Evolutionary conservation across 2,113 vertebrate genomes (phyloP).

Genomic region (Alouatta palliata): DNA sequence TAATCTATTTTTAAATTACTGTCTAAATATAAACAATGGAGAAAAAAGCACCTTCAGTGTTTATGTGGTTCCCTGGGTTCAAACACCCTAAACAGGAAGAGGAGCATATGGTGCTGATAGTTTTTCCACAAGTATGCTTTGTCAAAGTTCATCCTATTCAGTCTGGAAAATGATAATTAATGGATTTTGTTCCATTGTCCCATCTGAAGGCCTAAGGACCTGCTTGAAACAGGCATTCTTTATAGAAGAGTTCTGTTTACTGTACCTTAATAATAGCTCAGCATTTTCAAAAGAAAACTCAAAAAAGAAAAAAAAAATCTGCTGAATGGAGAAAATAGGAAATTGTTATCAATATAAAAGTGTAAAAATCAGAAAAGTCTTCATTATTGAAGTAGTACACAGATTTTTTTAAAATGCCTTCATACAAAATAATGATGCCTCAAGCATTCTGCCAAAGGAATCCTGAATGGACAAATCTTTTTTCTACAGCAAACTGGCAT

Average conservation of each 20-base stretch:
- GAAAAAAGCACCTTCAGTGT: background rate
- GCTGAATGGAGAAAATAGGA: background rate
- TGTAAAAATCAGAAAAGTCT: constrained; percentile 36
- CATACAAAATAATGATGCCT: background rate
- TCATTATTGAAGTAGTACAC: constrained; percentile 48
- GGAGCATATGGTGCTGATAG: background rate
- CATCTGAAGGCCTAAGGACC: background rate
- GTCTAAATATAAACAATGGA: constrained; percentile 46
- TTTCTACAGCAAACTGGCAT: constrained; percentile 75
- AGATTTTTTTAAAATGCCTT: constrained; percentile 47
- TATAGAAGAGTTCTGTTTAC: constrained; percentile 70
- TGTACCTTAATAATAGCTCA: background rate
- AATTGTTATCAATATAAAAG: constrained; percentile 46
- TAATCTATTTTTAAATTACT: constrained; percentile 49
- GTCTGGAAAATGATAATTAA: constrained; percentile 37
- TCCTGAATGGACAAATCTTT: constrained; percentile 62
- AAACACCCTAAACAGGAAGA: background rate
- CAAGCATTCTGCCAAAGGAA: constrained; percentile 61
- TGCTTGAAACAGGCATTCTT: constrained; percentile 57
- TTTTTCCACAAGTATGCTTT: constrained; percentile 14
- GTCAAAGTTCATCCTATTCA: constrained; percentile 18
- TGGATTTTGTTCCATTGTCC: constrained; percentile 39
- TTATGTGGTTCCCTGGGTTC: background rate
- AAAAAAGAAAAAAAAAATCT: constrained; percentile 49
- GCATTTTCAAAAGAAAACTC: constrained; percentile 53